phyloP scores from a whole-genome alignment of 2,797 vertebrate species.

The Epinephelus coioides region DNA sequence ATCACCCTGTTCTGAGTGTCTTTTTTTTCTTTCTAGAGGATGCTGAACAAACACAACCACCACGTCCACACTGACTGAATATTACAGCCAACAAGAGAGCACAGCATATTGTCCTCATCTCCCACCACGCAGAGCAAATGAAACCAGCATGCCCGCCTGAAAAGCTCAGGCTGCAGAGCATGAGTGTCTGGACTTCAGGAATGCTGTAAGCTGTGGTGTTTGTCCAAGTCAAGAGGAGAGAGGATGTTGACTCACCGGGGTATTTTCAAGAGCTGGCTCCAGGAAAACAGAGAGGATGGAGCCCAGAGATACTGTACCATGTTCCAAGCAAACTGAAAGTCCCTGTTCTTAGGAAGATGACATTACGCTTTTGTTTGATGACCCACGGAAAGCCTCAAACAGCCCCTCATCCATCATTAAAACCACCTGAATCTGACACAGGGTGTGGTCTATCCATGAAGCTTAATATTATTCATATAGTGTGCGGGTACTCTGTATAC shows the following conservation, averaged over 20 bases:
- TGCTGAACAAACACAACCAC: conserved; percentile 48
- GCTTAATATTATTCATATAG: neutral
- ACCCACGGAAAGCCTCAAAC: neutral
- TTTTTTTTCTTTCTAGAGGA: conserved; percentile 25
- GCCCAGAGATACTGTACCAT: conserved; percentile 62
- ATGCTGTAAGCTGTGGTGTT: conserved; percentile 65
- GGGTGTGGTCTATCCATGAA: no score
- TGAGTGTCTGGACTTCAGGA: conserved; percentile 54
- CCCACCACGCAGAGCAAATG: conserved; percentile 33
- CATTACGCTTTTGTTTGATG: neutral
- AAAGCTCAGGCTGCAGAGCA: conserved; percentile 29
- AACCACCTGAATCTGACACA: neutral
- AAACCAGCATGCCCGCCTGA: conserved; percentile 44
- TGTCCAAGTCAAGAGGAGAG: conserved; percentile 60
- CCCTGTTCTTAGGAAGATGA: conserved; percentile 11
- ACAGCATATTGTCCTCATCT: conserved; percentile 39
- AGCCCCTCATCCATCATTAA: neutral
- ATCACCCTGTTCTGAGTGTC: conserved; percentile 63
- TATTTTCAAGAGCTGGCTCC: conserved; percentile 56
- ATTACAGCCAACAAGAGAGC: conserved; percentile 7
- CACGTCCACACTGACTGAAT: conserved; percentile 26
- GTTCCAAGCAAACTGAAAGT: conserved; percentile 50
- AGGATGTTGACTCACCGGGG: conserved; percentile 84
- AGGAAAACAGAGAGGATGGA: conserved; percentile 70
- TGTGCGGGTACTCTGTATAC: conserved; percentile 7